phyloP scores from a whole-genome alignment of 2,113 vertebrate species.

The Ivindomyrus marchei region DNA sequence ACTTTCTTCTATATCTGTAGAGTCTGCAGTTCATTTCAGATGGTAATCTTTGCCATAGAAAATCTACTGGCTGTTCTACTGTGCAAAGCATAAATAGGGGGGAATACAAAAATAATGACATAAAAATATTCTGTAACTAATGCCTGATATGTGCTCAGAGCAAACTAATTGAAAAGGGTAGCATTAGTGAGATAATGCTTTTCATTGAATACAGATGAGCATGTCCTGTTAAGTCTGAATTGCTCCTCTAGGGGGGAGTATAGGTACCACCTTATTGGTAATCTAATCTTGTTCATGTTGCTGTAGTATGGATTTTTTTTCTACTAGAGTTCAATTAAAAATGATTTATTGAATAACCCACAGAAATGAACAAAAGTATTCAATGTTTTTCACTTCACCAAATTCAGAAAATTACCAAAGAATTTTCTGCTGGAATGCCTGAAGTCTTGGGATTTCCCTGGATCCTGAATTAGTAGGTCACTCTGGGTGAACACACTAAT shows the following conservation, averaged over 20 bases:
- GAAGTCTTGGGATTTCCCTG: neutral
- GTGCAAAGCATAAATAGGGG: neutral
- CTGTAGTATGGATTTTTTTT: neutral
- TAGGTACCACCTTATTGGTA: neutral
- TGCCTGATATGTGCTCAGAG: neutral
- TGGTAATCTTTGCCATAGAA: neutral
- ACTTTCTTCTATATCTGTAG: neutral
- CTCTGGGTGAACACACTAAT: neutral
- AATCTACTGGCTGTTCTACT: neutral
- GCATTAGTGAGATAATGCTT: neutral
- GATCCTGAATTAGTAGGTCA: neutral
- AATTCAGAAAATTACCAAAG: neutral
- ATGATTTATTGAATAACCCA: neutral
- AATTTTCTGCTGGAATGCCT: neutral
- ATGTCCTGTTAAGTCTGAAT: neutral
- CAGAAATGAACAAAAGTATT: neutral
- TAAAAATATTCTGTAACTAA: neutral
- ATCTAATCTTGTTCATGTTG: neutral
- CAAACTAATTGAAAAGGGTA: neutral
- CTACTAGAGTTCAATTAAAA: neutral
- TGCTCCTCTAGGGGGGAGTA: slow-evolving; percentile 28
- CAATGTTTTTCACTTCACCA: neutral
- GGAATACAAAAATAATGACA: neutral
- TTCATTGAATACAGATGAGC: neutral
- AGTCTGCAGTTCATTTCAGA: neutral